Evolutionary conservation across 2,888 invertebrate genomes (phyloP).

Genomic region (Amblyjoppa proteus): DNA sequence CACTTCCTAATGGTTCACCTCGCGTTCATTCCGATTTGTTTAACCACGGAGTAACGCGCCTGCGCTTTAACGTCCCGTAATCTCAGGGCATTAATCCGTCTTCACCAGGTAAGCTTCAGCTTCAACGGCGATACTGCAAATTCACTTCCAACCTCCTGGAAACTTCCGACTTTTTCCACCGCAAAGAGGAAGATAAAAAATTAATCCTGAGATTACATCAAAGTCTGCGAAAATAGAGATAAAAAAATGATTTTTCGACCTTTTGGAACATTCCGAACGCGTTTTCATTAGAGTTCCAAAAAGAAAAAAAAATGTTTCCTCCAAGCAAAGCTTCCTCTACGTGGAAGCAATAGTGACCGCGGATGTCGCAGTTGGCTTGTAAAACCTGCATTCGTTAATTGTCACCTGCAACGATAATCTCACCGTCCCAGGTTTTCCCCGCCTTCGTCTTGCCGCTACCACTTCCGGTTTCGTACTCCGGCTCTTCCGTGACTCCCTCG

Average conservation of each 20-base stretch:
- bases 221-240: no score
- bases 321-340: no score
- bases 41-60: neutral
- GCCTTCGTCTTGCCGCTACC: neutral
- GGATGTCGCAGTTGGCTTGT: neutral
- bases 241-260: neutral
- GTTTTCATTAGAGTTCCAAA: no score
- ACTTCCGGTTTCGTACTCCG: conserved; percentile 6
- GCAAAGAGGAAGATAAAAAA: no score
- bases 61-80: conserved; percentile 21
- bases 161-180: neutral
- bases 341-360: neutral
- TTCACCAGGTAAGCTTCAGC: neutral
- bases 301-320: no score
- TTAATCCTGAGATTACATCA: no score
- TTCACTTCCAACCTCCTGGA: neutral
- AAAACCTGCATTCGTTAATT: neutral
- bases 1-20: conserved; percentile 6
- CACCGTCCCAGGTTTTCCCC: neutral
- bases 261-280: no score
- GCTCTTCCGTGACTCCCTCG: conserved; percentile 38
- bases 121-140: neutral
- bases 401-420: neutral
- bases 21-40: conserved; percentile 13
- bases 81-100: conserved; percentile 4